Conservation (phyloP, 2,797 vertebrate genomes). For the Pantherophis vulpinus region DNA sequence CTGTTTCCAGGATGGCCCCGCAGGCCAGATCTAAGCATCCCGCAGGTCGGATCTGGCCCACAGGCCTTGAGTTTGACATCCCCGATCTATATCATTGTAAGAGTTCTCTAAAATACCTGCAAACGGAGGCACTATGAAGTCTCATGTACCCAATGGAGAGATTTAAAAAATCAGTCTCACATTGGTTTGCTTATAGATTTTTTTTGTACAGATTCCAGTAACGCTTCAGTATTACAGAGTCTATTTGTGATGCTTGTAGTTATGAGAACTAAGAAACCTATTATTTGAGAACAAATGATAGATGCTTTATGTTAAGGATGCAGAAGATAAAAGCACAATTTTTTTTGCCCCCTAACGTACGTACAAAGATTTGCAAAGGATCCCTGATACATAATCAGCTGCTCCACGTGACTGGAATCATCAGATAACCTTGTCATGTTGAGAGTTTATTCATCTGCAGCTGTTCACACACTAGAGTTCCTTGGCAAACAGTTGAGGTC, state of each 20-base stretch:
- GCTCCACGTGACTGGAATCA: background rate
- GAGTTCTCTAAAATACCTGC: background rate
- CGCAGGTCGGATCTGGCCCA: rapidly evolving
- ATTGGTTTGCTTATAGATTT: background rate
- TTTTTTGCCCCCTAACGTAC: background rate
- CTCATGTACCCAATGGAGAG: background rate
- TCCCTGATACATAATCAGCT: background rate
- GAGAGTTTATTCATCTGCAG: background rate
- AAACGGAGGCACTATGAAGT: background rate
- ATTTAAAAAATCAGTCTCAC: background rate
- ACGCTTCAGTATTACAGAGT: background rate
- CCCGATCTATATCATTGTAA: background rate
- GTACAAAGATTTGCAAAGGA: background rate
- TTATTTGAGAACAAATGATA: background rate
- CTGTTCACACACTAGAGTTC: background rate
- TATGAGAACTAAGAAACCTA: background rate
- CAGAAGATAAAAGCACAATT: background rate
- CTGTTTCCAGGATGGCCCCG: too few species aligned
- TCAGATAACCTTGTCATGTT: background rate
- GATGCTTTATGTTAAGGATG: background rate
- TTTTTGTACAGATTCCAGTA: background rate
- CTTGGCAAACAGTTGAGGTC: background rate
- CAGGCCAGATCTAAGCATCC: too few species aligned
- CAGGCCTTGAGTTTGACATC: too few species aligned
- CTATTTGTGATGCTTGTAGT: background rate